Conservation (phyloP, 23 tunicate genomes). For the Phallusia fumigata region DNA sequence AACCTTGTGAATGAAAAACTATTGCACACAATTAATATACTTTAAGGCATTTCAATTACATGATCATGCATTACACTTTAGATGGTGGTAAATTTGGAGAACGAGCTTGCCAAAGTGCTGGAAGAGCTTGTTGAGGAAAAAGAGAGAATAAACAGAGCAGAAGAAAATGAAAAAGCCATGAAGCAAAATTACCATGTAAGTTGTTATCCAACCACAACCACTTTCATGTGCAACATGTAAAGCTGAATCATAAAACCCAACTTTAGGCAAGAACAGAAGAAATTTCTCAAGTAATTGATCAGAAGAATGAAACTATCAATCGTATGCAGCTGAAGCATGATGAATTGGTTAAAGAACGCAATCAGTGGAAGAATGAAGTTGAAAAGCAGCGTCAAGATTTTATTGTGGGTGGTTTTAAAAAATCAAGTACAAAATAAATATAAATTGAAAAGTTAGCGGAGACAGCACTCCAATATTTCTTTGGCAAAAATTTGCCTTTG, state of each 20-base stretch:
- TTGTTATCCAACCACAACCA: neutral
- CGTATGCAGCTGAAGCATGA: conserved; percentile 46
- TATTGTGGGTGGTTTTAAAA: neutral
- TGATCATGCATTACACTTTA: conserved; percentile 8
- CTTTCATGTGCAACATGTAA: neutral
- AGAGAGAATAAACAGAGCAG: conserved; percentile 42
- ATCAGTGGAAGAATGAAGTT: conserved; percentile 24
- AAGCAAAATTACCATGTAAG: conserved; percentile 58
- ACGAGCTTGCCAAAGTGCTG: conserved; percentile 50
- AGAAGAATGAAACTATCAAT: conserved; percentile 61
- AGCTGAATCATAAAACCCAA: neutral
- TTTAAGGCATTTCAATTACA: neutral
- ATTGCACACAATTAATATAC: too few relatives aligned
- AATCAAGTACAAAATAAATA: too few relatives aligned
- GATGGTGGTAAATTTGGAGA: conserved; percentile 60
- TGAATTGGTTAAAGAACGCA: conserved; percentile 26
- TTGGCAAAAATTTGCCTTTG: too few relatives aligned
- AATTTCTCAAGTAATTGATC: conserved; percentile 72
- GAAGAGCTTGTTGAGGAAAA: conserved; percentile 64
- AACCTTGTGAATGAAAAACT: too few relatives aligned
- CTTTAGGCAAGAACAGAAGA: conserved; percentile 68
- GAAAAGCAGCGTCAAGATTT: conserved; percentile 25
- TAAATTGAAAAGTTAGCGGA: too few relatives aligned
- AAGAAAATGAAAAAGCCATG: conserved; percentile 55
- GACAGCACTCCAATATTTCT: too few relatives aligned